Evolutionary conservation across 2,888 invertebrate species (phyloP), one percentile per base, ranked within the genome.

Genomic region (Eugnorisma glareosa): DNA sequence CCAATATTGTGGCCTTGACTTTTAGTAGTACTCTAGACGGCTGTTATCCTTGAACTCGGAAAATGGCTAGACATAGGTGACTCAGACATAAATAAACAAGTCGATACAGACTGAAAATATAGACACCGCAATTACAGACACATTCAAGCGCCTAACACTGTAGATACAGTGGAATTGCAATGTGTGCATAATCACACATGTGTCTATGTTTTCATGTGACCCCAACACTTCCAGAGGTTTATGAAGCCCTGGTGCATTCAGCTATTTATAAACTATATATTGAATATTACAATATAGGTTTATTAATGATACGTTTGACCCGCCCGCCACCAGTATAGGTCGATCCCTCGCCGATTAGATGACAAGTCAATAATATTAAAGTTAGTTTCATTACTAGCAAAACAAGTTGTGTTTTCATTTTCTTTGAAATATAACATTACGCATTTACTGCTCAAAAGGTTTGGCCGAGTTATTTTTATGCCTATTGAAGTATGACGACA

Each of bases 231-330:
- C 24, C 51, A 54, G 2, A 63, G 48, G 6, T 35, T 71, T 35
- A 67, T 79, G 70, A 45, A 24, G 37, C 63, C 75, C 70, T 81
- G 48, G 75, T 79, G 63, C 28, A 57, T 71, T 48, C 2, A n/a
- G 37, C 61, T 75, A 63, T 79, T 71, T 70, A 67, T 75, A 15
- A 48, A 45, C 43, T 45, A 35, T 18, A 3, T 43, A 18, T 10
- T 45, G 37, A 57, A 35, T 18, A 8, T 7, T 10, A 31, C 4
- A 67, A 43, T 31, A 4, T 18, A 45, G 35, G 11, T 31, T 4
- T 24, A 24, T 8, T 11, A 28, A 45, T 59, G 8, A 18, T n/a
- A n/a, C 73, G 13, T 43, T 31, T 4, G 24, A 54, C 11, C n/a
- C 37, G 37, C 5, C 35, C 10, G 2, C 1, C 15, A 11, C 73